Base-by-base conservation (phyloP, 2,888 invertebrate genomes). In the Cylloceria caligata region DNA sequence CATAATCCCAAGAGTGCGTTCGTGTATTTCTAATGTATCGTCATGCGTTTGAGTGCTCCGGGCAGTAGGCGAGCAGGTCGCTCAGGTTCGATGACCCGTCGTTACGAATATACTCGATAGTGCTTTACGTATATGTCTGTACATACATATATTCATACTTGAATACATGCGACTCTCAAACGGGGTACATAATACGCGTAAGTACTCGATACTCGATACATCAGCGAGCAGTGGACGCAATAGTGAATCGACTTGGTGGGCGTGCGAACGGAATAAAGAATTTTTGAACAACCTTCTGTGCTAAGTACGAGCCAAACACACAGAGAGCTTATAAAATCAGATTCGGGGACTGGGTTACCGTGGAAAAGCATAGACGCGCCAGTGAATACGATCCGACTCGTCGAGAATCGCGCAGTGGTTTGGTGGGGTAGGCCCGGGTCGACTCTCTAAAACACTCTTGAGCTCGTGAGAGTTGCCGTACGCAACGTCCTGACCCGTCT, bases 341-440 rank as follows among this genome's bases (percentile, higher is more conserved):
- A 39, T 16, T 24, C 47, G 55, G 21, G 36, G 47, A 72, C 67
- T 68, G 81, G 81, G 76, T 76, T 81, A 76, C 76, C 72, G 67
- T 49, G 72, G 67, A 60, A 39, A 72, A 67, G 71, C 71, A 71
- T 19, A 71, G n/a, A n/a, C n/a, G 49, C 24, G 55, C 42, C 19
- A 21, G 42, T 13, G 65, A 42, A 27, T 45, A 45, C 36, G 42
- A 42, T 67, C 9, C 45, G 80, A 69, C 47, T 65, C 47, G 52
- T 45, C 67, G 81, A 81, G 75, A 80, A 81, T 81, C 71, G 71
- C 34, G 65, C 80, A 74, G 84, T 79, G 67, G 78, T 86, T 87
- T 85, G 87, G 87, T 88, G 87, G 87, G 89, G 87, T 89, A 89
- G 89, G 88, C 86, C 86, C 89, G 84, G 88, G 87, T 87, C 87